These are phyloP conservation scores for Laterallus jamaicensis DNA, from an alignment of 2,113 vertebrate species.

Conservation along the genomic window DNA sequence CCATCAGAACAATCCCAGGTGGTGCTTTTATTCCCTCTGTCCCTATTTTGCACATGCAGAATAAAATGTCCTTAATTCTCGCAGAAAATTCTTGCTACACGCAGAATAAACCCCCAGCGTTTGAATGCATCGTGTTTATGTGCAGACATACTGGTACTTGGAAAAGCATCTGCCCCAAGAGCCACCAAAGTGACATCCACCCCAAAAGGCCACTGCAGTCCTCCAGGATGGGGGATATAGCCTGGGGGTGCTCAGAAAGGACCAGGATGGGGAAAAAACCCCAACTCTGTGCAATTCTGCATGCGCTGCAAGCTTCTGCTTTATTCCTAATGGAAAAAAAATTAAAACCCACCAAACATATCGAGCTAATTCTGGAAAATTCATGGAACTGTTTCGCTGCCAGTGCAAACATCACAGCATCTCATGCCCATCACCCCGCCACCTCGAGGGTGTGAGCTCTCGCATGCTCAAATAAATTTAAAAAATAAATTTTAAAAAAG, in stretches of 20 bases:
- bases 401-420: accelerated
- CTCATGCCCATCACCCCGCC: accelerated
- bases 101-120: neutral
- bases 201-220: accelerated
- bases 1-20: neutral
- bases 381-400: accelerated
- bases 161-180: neutral
- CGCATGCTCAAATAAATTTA: accelerated
- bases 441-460: neutral
- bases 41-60: neutral
- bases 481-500: neutral
- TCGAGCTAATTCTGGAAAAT: neutral
- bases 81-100: neutral
- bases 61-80: neutral
- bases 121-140: neutral
- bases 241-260: neutral
- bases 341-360: no score
- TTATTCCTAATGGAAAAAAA: neutral
- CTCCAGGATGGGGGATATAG: accelerated
- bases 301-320: accelerated
- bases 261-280: neutral
- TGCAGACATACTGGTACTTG: neutral
- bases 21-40: neutral
- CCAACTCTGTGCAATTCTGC: neutral
- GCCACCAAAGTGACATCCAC: neutral